Evolutionary conservation across 2,797 vertebrate genomes (phyloP).

Genomic region (Eidolon dupreanum): DNA sequence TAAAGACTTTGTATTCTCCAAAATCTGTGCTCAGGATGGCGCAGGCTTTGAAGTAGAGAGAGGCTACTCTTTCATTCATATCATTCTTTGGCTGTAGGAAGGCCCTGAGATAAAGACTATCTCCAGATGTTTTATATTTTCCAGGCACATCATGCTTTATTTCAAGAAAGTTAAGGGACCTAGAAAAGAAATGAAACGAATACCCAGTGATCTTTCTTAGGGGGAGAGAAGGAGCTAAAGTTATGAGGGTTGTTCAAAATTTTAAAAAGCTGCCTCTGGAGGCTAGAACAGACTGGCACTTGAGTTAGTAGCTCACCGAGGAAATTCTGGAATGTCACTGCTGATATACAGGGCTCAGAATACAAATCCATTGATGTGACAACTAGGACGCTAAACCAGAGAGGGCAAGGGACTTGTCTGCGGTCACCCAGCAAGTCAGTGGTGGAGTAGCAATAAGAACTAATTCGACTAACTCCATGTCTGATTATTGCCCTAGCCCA

Average conservation of each 20-base stretch:
- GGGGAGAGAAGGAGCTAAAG: background rate
- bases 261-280: background rate
- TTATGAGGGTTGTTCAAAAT: background rate
- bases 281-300: background rate
- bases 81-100: background rate
- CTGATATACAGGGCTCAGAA: background rate
- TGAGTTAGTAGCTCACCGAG: background rate
- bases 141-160: background rate
- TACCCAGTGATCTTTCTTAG: background rate
- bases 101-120: background rate
- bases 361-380: background rate
- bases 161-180: background rate
- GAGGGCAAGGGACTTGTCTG: background rate
- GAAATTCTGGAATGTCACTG: background rate
- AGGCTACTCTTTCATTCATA: background rate
- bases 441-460: background rate
- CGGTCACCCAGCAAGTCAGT: background rate
- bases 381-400: background rate
- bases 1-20: background rate
- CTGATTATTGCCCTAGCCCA: background rate
- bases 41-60: background rate
- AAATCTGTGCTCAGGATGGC: background rate
- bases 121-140: background rate
- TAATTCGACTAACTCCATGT: background rate
- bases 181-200: background rate